Base-by-base conservation (phyloP, 1,140 invertebrate species). In the Megalopta genalis region DNA sequence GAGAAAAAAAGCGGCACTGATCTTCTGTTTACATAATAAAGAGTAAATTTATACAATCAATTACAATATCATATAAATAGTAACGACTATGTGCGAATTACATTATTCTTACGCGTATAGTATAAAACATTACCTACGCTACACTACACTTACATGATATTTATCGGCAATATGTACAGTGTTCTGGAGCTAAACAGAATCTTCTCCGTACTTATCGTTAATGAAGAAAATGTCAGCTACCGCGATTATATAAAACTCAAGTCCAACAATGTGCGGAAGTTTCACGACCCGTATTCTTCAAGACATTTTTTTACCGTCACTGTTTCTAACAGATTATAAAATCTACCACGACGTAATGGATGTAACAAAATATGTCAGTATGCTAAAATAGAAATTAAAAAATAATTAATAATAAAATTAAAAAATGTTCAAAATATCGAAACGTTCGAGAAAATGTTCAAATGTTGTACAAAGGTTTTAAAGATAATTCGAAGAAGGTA, bases 21-120 rank as follows among this genome's bases (percentile, higher is more conserved):
- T 78, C 70, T 66, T 68, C 14, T 37, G 27, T 85, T 87, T 88
- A 83, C 76, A 86, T 90, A 87, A 81, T 89, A 90, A 88, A 88
- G 81, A 80, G 46, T 85, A 81, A 76, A 87, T 90, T 89, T 89
- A 86, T 90, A 90, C 86, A 90, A 87, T 87, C 79, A 83, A 84
- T 88, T 82, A 86, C 82, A 85, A 27, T 87, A 68, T 81, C 32
- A 85, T 85, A 81, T 85, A 85, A 77, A 85, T 86, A 84, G 82
- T 78, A 89, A 82, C 68, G 62, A 78, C 67, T 84, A 69, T 81
- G 60, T 76, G 73, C 57, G 64, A 81, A 83, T 70, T 73, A 81
- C 63, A 80, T 77, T 81, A 85, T 69, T 62, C 37, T 86, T 85
- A 79, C 57, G 60, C 65, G 79, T 84, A 76, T 80, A 84, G 85